Conservation (phyloP, 2,113 vertebrate species). For the Glareola pratincola region DNA sequence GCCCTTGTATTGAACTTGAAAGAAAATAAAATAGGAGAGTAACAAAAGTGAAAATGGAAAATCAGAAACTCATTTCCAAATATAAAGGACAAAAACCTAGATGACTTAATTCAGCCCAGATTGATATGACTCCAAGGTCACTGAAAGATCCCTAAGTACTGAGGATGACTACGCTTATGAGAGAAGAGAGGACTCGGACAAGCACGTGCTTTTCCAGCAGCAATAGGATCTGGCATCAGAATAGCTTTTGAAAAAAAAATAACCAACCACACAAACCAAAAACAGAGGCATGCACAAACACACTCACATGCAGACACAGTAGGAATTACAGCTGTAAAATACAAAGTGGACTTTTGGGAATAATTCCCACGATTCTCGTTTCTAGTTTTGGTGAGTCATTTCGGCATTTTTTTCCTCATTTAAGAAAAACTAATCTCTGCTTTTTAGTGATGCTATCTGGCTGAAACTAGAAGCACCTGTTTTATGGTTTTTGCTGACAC, state of each 20-base stretch:
- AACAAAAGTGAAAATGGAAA: background rate
- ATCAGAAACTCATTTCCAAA: background rate
- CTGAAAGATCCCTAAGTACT: background rate
- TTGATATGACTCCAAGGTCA: background rate
- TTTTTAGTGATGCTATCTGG: background rate
- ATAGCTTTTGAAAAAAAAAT: background rate
- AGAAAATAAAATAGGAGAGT: background rate
- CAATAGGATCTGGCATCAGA: background rate
- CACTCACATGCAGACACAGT: accelerated
- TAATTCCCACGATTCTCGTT: background rate
- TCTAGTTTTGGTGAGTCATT: background rate
- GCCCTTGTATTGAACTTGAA: background rate
- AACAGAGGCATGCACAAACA: accelerated
- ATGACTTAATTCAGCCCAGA: background rate
- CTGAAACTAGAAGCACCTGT: background rate
- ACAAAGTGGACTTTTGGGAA: background rate
- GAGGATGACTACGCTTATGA: background rate
- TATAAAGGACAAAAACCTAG: background rate
- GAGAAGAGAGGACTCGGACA: background rate
- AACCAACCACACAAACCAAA: background rate
- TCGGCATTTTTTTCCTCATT: background rate
- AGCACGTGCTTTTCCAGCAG: background rate
- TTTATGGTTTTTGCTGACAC: background rate
- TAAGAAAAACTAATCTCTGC: background rate
- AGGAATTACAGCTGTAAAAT: background rate